phyloP scores from a whole-genome alignment of 2,797 vertebrate species.

The Merluccius polli region DNA sequence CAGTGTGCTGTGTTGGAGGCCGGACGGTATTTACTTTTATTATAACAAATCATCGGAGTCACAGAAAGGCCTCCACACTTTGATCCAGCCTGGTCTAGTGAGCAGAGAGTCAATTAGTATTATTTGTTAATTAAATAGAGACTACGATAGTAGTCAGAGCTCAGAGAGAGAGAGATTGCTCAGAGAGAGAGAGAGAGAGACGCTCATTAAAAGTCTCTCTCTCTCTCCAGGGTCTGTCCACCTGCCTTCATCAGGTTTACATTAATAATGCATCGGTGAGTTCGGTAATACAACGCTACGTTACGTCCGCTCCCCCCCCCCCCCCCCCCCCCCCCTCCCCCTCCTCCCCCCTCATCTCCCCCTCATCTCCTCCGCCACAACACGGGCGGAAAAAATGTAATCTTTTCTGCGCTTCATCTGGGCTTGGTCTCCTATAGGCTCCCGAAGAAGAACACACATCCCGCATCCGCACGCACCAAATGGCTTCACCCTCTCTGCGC shows the following conservation, averaged over 20 bases:
- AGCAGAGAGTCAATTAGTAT: conserved; percentile 76
- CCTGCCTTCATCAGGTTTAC: conserved; percentile 81
- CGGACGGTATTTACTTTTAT: neutral
- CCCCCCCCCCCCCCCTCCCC: conserved; percentile 26
- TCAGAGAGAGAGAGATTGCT: no score
- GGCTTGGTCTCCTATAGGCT: conserved; percentile 61
- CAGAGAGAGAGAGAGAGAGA: conserved; percentile 32
- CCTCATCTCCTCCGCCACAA: conserved; percentile 58
- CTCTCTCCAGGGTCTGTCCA: conserved; percentile 78
- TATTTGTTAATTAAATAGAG: conserved; percentile 82
- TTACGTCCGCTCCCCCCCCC: conserved; percentile 67
- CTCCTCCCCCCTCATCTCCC: conserved; percentile 39
- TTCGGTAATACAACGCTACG: conserved; percentile 75
- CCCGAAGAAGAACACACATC: conserved; percentile 65
- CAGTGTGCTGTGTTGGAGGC: neutral
- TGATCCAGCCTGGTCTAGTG: conserved; percentile 50
- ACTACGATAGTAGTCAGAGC: conserved; percentile 62
- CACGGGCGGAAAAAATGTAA: conserved; percentile 61
- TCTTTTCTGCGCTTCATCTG: conserved; percentile 69
- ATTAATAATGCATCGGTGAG: conserved; percentile 81
- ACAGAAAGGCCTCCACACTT: conserved; percentile 41
- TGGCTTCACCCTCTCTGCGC: conserved; percentile 72
- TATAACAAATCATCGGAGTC: conserved; percentile 30
- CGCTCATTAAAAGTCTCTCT: conserved; percentile 76
- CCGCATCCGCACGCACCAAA: conserved; percentile 52